Evolutionary conservation across 1,140 invertebrate species (phyloP).

Genomic region (Wasmannia auropunctata): DNA sequence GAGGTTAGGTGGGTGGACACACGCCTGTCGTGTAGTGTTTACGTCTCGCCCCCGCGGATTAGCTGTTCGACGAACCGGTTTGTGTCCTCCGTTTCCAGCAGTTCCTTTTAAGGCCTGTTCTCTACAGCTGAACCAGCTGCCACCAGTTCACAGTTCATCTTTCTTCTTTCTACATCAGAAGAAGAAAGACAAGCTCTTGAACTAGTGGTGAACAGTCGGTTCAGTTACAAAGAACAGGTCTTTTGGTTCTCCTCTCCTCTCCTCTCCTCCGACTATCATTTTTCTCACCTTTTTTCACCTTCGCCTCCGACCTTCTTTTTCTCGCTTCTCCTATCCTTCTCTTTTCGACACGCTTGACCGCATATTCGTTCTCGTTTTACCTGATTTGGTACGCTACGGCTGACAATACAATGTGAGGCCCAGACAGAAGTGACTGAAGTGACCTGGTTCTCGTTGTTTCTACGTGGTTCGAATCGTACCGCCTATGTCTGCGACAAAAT

Average conservation of each 20-base stretch:
- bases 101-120: no score
- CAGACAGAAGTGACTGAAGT: no score
- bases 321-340: background rate
- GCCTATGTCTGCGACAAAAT: background rate
- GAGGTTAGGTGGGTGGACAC: constrained; percentile 80
- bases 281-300: no score
- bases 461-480: background rate
- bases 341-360: background rate
- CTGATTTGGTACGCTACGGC: background rate
- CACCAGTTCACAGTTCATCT: no score
- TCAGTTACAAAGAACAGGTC: no score
- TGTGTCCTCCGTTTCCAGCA: background rate
- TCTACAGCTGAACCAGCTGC: no score
- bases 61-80: background rate
- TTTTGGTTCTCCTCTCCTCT: no score
- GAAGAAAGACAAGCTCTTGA: no score
- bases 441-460: background rate
- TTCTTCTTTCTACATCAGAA: background rate
- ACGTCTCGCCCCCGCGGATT: background rate
- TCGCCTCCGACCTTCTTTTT: background rate
- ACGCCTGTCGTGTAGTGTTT: background rate
- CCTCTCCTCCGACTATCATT: no score
- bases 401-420: background rate
- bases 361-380: background rate
- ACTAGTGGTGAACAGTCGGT: no score